These are phyloP conservation scores for Dryobotodes eremita DNA, from an alignment of 2,888 invertebrate genomes.

Conservation along the genomic window DNA sequence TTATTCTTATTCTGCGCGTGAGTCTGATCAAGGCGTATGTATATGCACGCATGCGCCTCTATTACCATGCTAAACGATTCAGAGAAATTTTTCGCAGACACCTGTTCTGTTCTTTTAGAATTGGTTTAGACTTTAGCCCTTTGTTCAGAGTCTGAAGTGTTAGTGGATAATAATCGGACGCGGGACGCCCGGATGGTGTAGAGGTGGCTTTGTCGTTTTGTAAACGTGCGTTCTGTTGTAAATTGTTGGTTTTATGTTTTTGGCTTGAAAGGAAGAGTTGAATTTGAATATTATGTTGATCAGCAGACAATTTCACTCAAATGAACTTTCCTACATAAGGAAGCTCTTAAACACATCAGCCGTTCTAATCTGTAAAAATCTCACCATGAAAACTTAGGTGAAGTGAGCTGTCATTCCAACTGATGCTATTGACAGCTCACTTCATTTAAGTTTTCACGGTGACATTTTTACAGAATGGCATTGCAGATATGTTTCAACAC, in stretches of 20 bases:
- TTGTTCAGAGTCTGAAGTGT: conserved; percentile 44
- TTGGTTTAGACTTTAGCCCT: conserved; percentile 47
- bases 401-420: no score
- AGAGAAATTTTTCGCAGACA: conserved; percentile 78
- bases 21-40: conserved; percentile 75
- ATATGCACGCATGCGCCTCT: conserved; percentile 74
- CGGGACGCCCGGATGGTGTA: conserved; percentile 31
- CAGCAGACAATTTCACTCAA: not conserved
- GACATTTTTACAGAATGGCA: no score
- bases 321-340: not conserved
- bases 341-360: not conserved
- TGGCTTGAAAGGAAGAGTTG: conserved; percentile 1
- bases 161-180: conserved; percentile 40
- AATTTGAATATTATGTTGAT: conserved; percentile 16
- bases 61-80: conserved; percentile 86
- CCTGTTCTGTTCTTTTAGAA: conserved; percentile 56
- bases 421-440: no score
- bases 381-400: no score
- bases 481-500: not conserved
- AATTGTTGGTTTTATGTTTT: conserved; percentile 26
- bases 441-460: no score
- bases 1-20: conserved; percentile 71
- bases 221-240: conserved; percentile 13
- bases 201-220: conserved; percentile 24
- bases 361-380: no score